Percentiles rank a stretch among this genome's conserved stretches.
Conservation (phyloP, 2,888 invertebrate species). For the Trissolcus brochymenae region DNA sequence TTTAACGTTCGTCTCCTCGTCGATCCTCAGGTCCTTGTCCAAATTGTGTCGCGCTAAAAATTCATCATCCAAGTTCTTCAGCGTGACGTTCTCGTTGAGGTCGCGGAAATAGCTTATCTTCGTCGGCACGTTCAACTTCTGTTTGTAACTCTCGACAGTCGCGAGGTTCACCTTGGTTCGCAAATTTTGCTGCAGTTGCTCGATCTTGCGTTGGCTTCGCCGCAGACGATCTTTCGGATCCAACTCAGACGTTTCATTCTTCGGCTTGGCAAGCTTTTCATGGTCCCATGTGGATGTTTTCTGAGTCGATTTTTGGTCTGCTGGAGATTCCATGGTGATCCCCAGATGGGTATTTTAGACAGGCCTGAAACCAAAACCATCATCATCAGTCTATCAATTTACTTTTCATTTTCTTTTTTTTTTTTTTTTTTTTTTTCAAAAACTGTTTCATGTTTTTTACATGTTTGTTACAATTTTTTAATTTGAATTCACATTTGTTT, state of each 20-base stretch:
- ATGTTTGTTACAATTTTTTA: too few species aligned
- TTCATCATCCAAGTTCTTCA: constrained; percentile 64
- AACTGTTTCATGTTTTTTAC: neutral
- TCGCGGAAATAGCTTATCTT: constrained; percentile 52
- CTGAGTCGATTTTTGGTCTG: neutral
- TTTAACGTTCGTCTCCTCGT: constrained; percentile 54
- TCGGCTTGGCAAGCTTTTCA: constrained; percentile 9
- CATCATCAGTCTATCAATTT: neutral
- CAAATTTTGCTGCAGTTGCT: constrained; percentile 66
- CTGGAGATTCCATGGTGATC: constrained; percentile 31
- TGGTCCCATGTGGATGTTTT: neutral
- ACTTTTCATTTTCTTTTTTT: too few species aligned
- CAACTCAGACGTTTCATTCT: constrained; percentile 20
- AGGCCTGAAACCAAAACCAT: constrained; percentile 31
- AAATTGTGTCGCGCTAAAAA: constrained; percentile 66
- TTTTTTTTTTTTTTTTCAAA: neutral
- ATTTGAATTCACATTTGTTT: too few species aligned
- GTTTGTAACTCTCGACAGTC: constrained; percentile 67
- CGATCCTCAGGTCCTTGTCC: constrained; percentile 65
- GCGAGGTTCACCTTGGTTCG: constrained; percentile 65
- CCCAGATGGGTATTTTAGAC: constrained; percentile 31
- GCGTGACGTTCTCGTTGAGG: constrained; percentile 61
- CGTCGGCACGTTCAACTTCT: constrained; percentile 57
- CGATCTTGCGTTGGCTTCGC: constrained; percentile 66
- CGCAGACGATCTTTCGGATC: constrained; percentile 62